Evolutionary conservation across 2,797 vertebrate species (phyloP).

Genomic region (Podargus strigoides): DNA sequence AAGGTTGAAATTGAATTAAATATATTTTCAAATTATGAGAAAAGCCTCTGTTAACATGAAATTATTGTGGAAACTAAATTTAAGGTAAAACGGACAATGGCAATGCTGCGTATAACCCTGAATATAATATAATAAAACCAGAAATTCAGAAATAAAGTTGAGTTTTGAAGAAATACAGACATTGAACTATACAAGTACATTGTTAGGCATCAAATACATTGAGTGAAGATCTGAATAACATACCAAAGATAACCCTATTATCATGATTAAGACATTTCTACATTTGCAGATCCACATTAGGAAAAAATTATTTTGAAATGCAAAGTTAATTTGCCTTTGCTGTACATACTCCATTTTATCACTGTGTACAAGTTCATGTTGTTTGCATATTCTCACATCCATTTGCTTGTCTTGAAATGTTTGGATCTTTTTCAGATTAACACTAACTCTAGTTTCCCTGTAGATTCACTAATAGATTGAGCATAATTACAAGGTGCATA

Average conservation of each 20-base stretch:
- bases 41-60: neutral
- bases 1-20: neutral
- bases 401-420: neutral
- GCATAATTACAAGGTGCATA: neutral
- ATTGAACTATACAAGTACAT: neutral
- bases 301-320: neutral
- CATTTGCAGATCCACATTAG: neutral
- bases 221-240: neutral
- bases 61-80: neutral
- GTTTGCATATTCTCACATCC: neutral
- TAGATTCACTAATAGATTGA: neutral
- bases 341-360: neutral
- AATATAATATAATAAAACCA: neutral
- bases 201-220: neutral
- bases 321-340: neutral
- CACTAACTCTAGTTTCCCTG: neutral
- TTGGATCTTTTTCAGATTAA: neutral
- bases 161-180: neutral
- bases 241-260: neutral
- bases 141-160: neutral
- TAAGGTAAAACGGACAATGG: neutral
- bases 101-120: neutral
- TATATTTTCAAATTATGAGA: neutral
- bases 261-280: neutral
- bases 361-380: neutral